Base-by-base conservation (phyloP, 2,888 invertebrate genomes). In the Diplolepis rosae region DNA sequence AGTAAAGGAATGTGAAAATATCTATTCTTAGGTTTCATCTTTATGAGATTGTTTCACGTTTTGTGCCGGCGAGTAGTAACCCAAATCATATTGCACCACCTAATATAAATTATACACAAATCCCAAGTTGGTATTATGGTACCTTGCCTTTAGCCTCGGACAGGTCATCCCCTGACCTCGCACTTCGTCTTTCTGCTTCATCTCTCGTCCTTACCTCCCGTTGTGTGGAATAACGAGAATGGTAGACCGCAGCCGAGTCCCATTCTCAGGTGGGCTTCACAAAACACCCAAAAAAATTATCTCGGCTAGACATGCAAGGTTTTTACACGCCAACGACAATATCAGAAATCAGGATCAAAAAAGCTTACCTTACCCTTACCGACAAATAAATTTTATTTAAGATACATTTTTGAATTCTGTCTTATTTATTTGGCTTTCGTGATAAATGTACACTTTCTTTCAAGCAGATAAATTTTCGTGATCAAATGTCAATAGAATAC, bases 221-320 rank as follows among this genome's bases (percentile, higher is more conserved):
- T 79, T 76, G 84, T 70, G 83, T 78, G 68, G 75, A 80, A 82
- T 83, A 83, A 84, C 80, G 80, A 84, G 80, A 80, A 82, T 82
- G 80, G 77, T 78, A 72, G 75, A 77, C 80, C 77, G 73, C 77
- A 77, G 35, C 28, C 42, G 73, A 68, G 68, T 69, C 71, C 70
- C 69, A 66, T 70, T 71, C 35, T 70, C 68, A 50, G 69, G 65
- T 61, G 66, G 71, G 65, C 71, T 68, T 68, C 69, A 68, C 69
- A 51, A 61, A 77, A 76, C 71, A 69, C 70, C 52, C 48, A 73
- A 69, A 71, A 74, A 70, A 70, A 35, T 45, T 18, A 18, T 6
- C 9, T 11, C 22, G 5, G 32, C n/a, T 39, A 61, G 35, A 56
- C 35, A n/a, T 7, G 13, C n/a, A 61, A 39, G 7, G 6, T 24